Base-by-base conservation (phyloP, 2,888 invertebrate genomes). In the Troides helena region DNA sequence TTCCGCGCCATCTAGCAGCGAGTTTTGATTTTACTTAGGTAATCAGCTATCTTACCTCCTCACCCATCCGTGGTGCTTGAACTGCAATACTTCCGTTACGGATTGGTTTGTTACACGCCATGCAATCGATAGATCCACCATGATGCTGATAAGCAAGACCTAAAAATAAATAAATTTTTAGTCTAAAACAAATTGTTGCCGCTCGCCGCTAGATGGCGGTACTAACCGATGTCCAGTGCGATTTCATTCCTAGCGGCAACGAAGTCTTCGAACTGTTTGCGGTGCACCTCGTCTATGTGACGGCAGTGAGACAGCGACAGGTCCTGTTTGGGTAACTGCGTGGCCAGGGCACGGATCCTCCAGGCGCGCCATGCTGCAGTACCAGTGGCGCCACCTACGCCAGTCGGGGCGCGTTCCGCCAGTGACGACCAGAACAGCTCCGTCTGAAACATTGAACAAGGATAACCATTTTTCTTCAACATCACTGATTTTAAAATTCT, bases 291-390 rank as follows among this genome's bases (percentile, higher is more conserved):
- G 74, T 97, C 96, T 71, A 99, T 94, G 85, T 98, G 96, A 82
- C 96, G 95, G 89, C 98, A 98, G 85, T 98, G 98, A 67, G 96
- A 95, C 77, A 97, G 92, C 12, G 98, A 96, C 71, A 99, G 94
- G 86, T 99, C 99, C 92, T 99, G 98, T 86, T 97, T 97, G 58
- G 99, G 99, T 81, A 99, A 93, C 91, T 99, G 99, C 73, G 95
- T 93, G 74, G 97, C 96, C 79, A 99, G 92, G 82, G 95, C 85
- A 76, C 93, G 80, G 75, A 90, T 87, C 75, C 88, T 74, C 91
- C 91, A 92, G 0, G 87, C 86, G 10, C 90, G 86, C 92, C 89
- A 92, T 6, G 88, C 89, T 0, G 87, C 85, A 3, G 87, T 80
- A 1, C 90, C 91, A 1, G 87, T 90, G 74, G 88, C 88, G 81